Percentiles rank a stretch among this genome's conserved stretches.
phyloP scores from a whole-genome alignment of 2,888 invertebrate species.

The Pristionchus arcanus region DNA sequence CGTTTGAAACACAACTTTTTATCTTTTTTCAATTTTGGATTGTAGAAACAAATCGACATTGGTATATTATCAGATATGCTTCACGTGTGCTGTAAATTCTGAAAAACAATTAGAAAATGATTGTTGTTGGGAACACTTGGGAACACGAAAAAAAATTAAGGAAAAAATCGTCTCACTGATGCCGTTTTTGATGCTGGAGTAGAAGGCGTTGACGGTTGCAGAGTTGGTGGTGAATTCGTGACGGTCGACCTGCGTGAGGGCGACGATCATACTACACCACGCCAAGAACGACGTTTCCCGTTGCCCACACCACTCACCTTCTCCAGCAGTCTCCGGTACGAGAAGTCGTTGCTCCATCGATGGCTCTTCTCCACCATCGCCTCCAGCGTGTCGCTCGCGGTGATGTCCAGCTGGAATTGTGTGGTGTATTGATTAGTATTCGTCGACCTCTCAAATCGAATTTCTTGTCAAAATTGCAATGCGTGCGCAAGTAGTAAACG shows the following conservation, averaged over 20 bases:
- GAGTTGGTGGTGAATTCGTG: constrained; percentile 77
- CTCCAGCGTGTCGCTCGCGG: constrained; percentile 87
- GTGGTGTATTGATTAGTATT: constrained; percentile 19
- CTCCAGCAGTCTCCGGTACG: constrained; percentile 59
- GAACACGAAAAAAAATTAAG: not conserved
- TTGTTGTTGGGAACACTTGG: too few relatives aligned
- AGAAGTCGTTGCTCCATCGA: constrained; percentile 66
- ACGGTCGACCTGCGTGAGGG: constrained; percentile 69
- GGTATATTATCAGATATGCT: not conserved
- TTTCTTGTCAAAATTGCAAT: not conserved
- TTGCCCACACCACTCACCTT: constrained; percentile 4
- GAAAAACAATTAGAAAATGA: not conserved
- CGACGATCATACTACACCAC: not conserved
- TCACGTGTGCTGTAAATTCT: not conserved
- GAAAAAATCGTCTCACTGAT: constrained; percentile 77
- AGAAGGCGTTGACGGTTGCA: constrained; percentile 81
- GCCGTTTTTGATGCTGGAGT: constrained; percentile 81
- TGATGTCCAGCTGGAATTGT: constrained; percentile 87
- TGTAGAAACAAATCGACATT: not conserved
- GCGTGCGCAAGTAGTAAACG: not conserved
- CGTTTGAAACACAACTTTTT: too few relatives aligned
- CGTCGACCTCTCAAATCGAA: not conserved
- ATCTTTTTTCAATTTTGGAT: too few relatives aligned
- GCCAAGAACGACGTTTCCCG: constrained; percentile 36
- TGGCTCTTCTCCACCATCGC: constrained; percentile 89